phyloP scores from a whole-genome alignment of 2,888 invertebrate genomes.

The Strigamia crassipes region DNA sequence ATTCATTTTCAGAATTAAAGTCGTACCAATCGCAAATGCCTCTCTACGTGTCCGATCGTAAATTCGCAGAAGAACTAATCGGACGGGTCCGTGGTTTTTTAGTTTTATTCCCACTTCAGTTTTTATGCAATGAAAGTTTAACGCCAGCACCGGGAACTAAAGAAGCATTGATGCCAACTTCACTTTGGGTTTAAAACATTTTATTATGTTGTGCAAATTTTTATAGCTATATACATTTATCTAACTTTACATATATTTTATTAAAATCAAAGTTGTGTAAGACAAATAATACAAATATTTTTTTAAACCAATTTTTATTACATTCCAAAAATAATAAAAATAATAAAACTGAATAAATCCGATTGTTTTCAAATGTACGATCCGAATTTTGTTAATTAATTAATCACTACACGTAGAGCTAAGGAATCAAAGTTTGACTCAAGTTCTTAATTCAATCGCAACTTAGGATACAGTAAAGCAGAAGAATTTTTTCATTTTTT shows the following conservation, averaged over 20 bases:
- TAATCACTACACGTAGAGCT: background rate
- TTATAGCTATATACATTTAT: background rate
- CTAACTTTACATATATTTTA: background rate
- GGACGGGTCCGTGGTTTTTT: conserved; percentile 73
- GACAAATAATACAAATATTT: too few species aligned
- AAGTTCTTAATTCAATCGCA: background rate
- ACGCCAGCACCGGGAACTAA: conserved; percentile 81
- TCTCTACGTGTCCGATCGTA: conserved; percentile 74
- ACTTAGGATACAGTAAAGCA: background rate
- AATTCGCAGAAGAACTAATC: conserved; percentile 68
- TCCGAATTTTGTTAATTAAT: background rate
- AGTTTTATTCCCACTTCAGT: conserved; percentile 85
- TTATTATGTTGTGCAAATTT: background rate
- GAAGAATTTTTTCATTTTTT: conserved; percentile 3
- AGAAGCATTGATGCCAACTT: conserved; percentile 90
- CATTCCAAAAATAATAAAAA: too few species aligned
- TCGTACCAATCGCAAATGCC: conserved; percentile 75
- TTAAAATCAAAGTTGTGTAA: too few species aligned
- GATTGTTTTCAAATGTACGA: background rate
- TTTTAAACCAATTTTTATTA: too few species aligned
- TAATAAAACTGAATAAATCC: background rate
- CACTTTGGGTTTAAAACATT: conserved; percentile 78
- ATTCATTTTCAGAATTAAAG: conserved; percentile 75
- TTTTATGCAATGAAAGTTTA: conserved; percentile 82
- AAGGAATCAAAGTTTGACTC: background rate